phyloP scores from a whole-genome alignment of 2,888 invertebrate genomes.

The Nephrotoma flavescens region DNA sequence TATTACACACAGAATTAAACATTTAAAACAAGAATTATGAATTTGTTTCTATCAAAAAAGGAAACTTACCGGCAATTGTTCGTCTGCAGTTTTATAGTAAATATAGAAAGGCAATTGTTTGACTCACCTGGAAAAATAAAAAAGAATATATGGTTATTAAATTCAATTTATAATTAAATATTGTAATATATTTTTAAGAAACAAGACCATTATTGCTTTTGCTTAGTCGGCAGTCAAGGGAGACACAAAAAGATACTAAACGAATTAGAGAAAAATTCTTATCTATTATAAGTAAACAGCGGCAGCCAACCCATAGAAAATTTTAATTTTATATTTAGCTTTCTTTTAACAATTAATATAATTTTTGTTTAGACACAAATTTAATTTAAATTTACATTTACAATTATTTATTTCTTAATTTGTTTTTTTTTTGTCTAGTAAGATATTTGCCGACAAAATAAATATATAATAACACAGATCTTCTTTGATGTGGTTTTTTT shows the following conservation, averaged over 20 bases:
- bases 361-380: not conserved
- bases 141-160: not conserved
- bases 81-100: no score
- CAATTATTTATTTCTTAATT: not conserved
- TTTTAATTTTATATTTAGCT: not conserved
- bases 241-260: no score
- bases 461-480: not conserved
- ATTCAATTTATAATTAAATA: no score
- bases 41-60: no score
- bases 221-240: no score
- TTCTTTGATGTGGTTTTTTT: not conserved
- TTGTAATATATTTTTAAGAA: no score
- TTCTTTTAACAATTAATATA: not conserved
- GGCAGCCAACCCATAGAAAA: not conserved
- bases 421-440: not conserved
- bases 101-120: no score
- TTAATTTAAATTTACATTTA: not conserved
- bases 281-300: not conserved
- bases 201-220: no score
- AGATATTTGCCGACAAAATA: not conserved
- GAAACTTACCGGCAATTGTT: no score
- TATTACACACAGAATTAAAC: no score
- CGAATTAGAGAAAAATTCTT: not conserved
- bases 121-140: not conserved
- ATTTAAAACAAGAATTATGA: no score